A percentile compares a stretch with the other conserved stretches of the same genome.
These are phyloP conservation scores for Ammospiza caudacuta DNA, from an alignment of 2,113 vertebrate genomes.

Conservation along the genomic window DNA sequence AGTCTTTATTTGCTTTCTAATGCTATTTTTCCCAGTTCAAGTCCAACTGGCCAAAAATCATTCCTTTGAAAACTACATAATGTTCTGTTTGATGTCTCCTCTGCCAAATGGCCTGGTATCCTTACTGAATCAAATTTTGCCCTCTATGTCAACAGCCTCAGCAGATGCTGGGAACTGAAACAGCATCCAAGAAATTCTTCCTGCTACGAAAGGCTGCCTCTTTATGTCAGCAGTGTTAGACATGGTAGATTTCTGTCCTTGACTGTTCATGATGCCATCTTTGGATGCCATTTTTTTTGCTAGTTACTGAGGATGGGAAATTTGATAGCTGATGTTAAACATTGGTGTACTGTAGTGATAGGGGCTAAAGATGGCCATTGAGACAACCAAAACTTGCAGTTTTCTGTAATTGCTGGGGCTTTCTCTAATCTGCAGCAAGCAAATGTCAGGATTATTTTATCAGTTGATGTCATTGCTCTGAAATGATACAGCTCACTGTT, in stretches of 20 bases:
- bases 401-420: not conserved
- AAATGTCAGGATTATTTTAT: slow-evolving; percentile 43
- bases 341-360: not conserved
- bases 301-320: not conserved
- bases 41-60: not conserved
- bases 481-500: rapidly evolving
- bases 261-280: not conserved
- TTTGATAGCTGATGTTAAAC: not conserved
- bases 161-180: not conserved
- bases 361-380: not conserved
- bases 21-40: not conserved
- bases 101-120: not conserved
- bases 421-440: slow-evolving; percentile 23
- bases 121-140: not conserved
- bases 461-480: slow-evolving; percentile 8
- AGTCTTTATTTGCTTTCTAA: not conserved
- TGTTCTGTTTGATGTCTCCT: not conserved
- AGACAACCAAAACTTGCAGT: not conserved
- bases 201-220: not conserved
- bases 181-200: not conserved
- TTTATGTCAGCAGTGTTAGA: not conserved
- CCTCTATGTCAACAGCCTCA: not conserved
- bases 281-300: not conserved
- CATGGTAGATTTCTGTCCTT: not conserved
- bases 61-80: not conserved